Evolutionary conservation across 2,888 invertebrate species (phyloP), one percentile per base, ranked within the genome.

Genomic region (Dusona sp.): DNA sequence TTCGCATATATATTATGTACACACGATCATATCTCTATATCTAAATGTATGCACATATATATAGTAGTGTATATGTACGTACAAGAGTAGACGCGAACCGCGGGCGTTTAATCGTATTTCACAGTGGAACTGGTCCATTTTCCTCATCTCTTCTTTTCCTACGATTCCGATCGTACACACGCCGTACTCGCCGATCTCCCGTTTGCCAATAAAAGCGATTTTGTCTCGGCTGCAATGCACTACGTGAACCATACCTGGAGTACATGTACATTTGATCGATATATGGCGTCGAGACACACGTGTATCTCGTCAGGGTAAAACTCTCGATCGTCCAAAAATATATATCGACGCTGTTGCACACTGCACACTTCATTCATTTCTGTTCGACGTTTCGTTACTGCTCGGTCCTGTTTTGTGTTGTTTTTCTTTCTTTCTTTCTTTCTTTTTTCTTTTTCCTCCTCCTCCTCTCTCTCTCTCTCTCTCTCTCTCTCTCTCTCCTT

Each of bases 61-160:
- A 38, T 67, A 54, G 45, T 79, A 77, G 70, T 61, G 48, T 48
- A 72, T 78, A 54, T 73, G 72, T 45, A 33, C 51, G 72, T 16
- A 61, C 16, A 16, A 29, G 29, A 29, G 45, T 68, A 68, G 70
- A 25, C 29, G 25, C 29, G 29, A 74, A 81, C 77, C 79, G 83
- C 75, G 79, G 74, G 79, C 74, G 77, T 84, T 89, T 90, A 91
- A 91, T 89, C 90, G 90, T 89, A 91, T 91, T 91, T 91, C 89
- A 91, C 88, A 89, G 89, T 86, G 87, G 88, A 89, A 88, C 84
- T 78, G 80, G 80, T 81, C 70, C 88, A 86, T 87, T 88, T 83
- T 84, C 83, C 42, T 79, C 83, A 57, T 83, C 83, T 86, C 75
- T 82, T 61, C 36, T 64, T 77, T 38, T 74, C 51, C 74, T 74